Conservation (phyloP, 2,113 vertebrate genomes). For the Ramphastos sulfuratus region DNA sequence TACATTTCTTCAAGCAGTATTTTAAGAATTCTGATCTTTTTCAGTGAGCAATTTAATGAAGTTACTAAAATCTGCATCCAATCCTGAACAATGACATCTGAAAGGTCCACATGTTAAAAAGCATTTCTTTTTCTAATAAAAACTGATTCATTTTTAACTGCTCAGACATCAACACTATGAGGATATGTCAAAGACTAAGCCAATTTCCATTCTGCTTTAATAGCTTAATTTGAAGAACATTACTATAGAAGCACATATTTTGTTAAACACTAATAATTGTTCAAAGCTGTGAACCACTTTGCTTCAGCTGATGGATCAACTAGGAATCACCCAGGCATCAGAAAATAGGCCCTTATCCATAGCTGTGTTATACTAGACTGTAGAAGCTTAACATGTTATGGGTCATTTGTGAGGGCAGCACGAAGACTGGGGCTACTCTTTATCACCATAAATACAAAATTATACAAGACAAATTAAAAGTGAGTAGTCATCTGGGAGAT, state of each 20-base stretch:
- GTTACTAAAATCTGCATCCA: slow-evolving; percentile 35
- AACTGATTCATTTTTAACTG: slow-evolving; percentile 5
- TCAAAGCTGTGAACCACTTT: slow-evolving; percentile 55
- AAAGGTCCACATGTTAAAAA: slow-evolving; percentile 41
- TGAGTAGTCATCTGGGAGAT: neutral
- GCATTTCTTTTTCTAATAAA: slow-evolving; percentile 42
- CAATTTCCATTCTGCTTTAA: slow-evolving; percentile 43
- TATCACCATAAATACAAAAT: slow-evolving; percentile 24
- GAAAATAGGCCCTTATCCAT: neutral
- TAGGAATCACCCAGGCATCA: slow-evolving; percentile 26
- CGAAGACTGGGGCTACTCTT: slow-evolving; percentile 14
- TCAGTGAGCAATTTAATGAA: slow-evolving; percentile 16
- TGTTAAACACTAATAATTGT: slow-evolving; percentile 59
- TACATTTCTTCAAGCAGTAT: neutral
- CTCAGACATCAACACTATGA: slow-evolving; percentile 42
- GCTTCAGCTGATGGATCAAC: slow-evolving; percentile 20
- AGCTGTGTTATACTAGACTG: neutral
- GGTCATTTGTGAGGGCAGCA: slow-evolving; percentile 12
- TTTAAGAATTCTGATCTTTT: slow-evolving; percentile 43
- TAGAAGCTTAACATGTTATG: neutral
- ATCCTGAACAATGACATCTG: slow-evolving; percentile 46
- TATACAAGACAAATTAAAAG: slow-evolving; percentile 21
- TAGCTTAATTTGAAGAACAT: slow-evolving; percentile 56
- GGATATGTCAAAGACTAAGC: slow-evolving; percentile 41
- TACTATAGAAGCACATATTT: slow-evolving; percentile 43